phyloP scores from a whole-genome alignment of 2,888 invertebrate genomes.

The Rhagonycha fulva region DNA sequence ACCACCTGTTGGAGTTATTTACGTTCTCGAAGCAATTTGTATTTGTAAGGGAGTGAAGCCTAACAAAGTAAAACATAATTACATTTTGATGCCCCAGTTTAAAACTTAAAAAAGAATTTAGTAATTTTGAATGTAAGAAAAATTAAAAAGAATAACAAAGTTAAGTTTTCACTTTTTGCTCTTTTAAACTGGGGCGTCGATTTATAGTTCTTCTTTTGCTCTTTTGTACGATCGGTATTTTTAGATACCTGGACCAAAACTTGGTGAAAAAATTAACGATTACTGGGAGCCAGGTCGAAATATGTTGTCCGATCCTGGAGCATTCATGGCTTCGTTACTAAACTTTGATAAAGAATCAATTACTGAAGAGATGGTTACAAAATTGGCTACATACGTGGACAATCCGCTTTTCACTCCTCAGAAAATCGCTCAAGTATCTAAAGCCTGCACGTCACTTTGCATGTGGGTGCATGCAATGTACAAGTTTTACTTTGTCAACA shows the following conservation, averaged over 20 bases:
- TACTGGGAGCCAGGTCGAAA: constrained; percentile 89
- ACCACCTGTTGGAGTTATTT: constrained; percentile 82
- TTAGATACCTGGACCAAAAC: constrained; percentile 64
- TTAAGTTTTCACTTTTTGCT: no score
- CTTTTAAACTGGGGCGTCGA: no score
- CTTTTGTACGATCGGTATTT: neutral
- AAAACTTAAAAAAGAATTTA: neutral
- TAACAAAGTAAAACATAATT: constrained; percentile 59
- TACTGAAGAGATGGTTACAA: constrained; percentile 79
- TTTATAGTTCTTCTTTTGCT: neutral
- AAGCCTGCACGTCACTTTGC: constrained; percentile 80
- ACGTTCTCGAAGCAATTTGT: constrained; percentile 83
- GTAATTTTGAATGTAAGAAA: neutral
- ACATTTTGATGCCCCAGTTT: neutral
- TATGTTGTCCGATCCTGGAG: constrained; percentile 79
- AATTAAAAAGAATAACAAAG: no score
- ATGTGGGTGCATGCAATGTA: constrained; percentile 94
- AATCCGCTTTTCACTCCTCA: constrained; percentile 81
- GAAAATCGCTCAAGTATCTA: constrained; percentile 77
- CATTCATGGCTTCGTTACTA: constrained; percentile 81
- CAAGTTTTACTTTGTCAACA: constrained; percentile 87
- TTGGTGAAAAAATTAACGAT: constrained; percentile 83
- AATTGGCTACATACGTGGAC: constrained; percentile 75
- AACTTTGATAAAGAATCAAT: constrained; percentile 87
- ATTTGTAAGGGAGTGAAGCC: constrained; percentile 81